phyloP scores from a whole-genome alignment of 1,140 invertebrate species.

The Thrips palmi region DNA sequence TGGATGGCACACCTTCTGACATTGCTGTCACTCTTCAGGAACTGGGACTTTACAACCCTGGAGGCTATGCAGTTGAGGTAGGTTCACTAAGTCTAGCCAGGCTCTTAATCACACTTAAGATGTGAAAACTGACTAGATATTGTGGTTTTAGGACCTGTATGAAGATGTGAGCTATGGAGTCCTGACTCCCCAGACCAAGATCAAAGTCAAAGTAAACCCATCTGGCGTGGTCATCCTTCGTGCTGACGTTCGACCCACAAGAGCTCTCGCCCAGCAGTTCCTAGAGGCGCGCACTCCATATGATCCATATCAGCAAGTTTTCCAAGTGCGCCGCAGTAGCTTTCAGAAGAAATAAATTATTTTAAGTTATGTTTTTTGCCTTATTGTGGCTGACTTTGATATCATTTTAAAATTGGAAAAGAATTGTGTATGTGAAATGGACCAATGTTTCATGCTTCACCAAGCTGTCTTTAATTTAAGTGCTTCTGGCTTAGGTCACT shows the following conservation, averaged over 20 bases:
- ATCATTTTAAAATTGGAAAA: too few relatives aligned
- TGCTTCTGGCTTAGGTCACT: too few relatives aligned
- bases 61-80: slow-evolving; percentile 73
- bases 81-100: too few relatives aligned
- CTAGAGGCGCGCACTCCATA: slow-evolving; percentile 29
- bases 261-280: slow-evolving; percentile 27
- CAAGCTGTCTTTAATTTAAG: too few relatives aligned
- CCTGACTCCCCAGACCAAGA: slow-evolving; percentile 63
- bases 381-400: too few relatives aligned
- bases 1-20: slow-evolving; percentile 78
- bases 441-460: too few relatives aligned
- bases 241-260: slow-evolving; percentile 48
- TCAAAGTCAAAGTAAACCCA: slow-evolving; percentile 86
- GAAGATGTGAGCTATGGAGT: slow-evolving; percentile 71
- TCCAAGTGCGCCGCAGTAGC: slow-evolving; percentile 26
- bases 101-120: slow-evolving; percentile 10
- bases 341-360: slow-evolving; percentile 18
- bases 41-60: slow-evolving; percentile 53
- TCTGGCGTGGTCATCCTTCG: slow-evolving; percentile 76
- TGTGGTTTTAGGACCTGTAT: slow-evolving; percentile 49
- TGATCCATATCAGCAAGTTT: slow-evolving; percentile 37
- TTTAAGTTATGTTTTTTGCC: too few relatives aligned
- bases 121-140: neutral
- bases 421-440: too few relatives aligned
- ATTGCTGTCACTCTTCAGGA: slow-evolving; percentile 70